Percentiles rank a stretch among this genome's conserved stretches.
phyloP scores from a whole-genome alignment of 2,113 vertebrate genomes.

The Chaetorhynchus papuensis region DNA sequence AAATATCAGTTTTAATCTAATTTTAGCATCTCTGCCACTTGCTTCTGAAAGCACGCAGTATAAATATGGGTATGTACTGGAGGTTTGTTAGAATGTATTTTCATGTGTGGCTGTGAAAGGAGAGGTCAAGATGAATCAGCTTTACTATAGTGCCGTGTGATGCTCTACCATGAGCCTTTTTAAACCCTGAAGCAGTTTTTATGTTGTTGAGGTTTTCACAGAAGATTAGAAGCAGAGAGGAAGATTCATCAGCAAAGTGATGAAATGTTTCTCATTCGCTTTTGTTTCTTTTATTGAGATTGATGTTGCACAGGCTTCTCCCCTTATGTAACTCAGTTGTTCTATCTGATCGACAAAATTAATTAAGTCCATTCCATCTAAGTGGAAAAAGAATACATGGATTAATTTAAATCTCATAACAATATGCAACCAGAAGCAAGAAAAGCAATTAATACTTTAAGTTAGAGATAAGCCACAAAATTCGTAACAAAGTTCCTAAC shows the following conservation, averaged over 20 bases:
- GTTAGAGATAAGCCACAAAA: background rate
- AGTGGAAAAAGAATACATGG: background rate
- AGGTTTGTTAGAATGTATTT: background rate
- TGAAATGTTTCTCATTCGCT: background rate
- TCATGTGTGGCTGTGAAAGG: background rate
- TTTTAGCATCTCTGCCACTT: background rate
- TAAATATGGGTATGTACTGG: background rate
- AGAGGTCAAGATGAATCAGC: background rate
- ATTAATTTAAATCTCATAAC: background rate
- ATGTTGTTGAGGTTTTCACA: background rate
- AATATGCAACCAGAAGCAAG: background rate
- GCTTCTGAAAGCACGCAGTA: background rate
- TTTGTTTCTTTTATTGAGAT: background rate
- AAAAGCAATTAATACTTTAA: background rate
- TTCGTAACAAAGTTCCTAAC: background rate
- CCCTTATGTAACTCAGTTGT: background rate
- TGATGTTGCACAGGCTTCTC: background rate
- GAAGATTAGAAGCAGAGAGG: background rate
- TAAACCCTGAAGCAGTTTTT: background rate
- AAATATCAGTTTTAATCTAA: background rate
- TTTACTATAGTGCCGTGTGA: background rate
- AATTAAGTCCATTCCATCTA: background rate
- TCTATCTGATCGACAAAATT: background rate
- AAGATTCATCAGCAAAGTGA: background rate
- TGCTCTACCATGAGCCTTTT: background rate